Evolutionary conservation across 1,140 invertebrate species (phyloP).

Genomic region (Mamestra configurata): DNA sequence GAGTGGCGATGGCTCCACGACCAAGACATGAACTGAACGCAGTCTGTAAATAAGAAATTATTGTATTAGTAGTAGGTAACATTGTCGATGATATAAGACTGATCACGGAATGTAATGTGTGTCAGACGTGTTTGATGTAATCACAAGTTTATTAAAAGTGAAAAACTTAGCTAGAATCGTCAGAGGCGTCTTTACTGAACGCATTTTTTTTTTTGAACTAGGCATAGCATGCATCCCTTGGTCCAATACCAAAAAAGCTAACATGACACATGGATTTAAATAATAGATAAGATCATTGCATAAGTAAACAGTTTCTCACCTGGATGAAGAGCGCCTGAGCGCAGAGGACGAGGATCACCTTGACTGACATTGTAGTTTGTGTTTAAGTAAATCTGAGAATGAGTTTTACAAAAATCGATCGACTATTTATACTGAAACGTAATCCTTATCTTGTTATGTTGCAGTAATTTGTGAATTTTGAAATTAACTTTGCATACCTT

Average conservation of each 20-base stretch:
- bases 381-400: constrained; percentile 6
- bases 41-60: not conserved
- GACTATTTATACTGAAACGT: constrained; percentile 13
- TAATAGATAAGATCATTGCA: not conserved
- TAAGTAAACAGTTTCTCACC: constrained; percentile 51
- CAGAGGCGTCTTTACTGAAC: too few species aligned
- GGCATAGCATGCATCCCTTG: not conserved
- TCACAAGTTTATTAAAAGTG: too few species aligned
- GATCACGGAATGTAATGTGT: too few species aligned
- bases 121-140: too few species aligned
- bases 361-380: constrained; percentile 57
- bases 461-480: constrained; percentile 4
- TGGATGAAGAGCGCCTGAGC: constrained; percentile 64
- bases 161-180: too few species aligned
- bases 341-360: constrained; percentile 58
- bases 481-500: constrained; percentile 8
- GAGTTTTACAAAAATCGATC: constrained; percentile 5
- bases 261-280: not conserved
- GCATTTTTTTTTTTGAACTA: too few species aligned
- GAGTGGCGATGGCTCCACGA: too few species aligned
- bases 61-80: not conserved
- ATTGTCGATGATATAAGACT: not conserved
- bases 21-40: constrained; percentile 32
- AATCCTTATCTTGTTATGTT: constrained; percentile 24
- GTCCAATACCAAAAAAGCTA: too few species aligned